phyloP scores from a whole-genome alignment of 2,797 vertebrate species.

The Parauchenoglanis punctatus region DNA sequence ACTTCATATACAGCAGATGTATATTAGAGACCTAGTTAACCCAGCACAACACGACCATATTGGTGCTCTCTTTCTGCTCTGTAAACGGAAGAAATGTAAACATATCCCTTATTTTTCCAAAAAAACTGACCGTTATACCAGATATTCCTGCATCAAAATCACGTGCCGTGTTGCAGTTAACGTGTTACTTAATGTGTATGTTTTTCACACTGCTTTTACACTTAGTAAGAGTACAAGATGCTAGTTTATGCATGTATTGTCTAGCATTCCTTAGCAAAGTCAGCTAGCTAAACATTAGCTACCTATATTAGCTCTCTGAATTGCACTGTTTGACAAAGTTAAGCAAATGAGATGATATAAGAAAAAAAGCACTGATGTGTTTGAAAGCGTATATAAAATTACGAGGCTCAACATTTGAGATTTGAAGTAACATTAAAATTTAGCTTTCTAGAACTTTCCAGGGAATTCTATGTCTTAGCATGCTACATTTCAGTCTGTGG shows the following conservation, averaged over 20 bases:
- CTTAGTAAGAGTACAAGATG: not conserved
- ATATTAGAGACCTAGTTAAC: conserved; percentile 14
- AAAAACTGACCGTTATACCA: not conserved
- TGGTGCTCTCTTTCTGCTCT: not conserved
- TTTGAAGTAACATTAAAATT: not conserved
- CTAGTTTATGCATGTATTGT: not conserved
- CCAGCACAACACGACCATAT: not conserved
- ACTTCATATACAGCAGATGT: not conserved
- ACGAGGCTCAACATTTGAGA: not conserved
- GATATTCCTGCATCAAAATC: not conserved
- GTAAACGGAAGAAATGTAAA: not conserved
- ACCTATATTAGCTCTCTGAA: not conserved
- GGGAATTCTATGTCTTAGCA: not conserved
- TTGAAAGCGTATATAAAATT: not conserved
- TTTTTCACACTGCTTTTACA: not conserved
- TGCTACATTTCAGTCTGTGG: not conserved
- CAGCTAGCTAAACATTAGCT: not conserved
- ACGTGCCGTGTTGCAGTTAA: not conserved
- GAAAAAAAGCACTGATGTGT: not conserved
- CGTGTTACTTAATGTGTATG: not conserved
- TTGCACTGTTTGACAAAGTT: not conserved
- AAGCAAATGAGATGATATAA: not conserved
- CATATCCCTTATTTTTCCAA: not conserved
- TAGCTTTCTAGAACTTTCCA: too few relatives aligned
- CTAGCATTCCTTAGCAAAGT: not conserved